Conservation (phyloP, 1,140 invertebrate species). For the Latrodectus geometricus region DNA sequence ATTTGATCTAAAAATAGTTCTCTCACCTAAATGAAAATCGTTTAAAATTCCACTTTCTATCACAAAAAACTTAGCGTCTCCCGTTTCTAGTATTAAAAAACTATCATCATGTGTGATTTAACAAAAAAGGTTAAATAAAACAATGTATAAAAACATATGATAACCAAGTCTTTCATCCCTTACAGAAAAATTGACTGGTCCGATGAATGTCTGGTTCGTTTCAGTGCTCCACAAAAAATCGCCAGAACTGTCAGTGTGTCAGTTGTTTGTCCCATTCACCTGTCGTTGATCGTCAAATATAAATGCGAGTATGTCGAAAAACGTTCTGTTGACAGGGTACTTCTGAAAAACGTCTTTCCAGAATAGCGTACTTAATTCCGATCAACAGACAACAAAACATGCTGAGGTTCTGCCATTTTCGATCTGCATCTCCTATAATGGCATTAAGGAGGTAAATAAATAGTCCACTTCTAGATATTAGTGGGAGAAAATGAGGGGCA, state of each 20-base stretch:
- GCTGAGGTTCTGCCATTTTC: background rate
- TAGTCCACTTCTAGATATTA: background rate
- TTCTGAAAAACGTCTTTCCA: background rate
- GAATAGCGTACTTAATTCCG: background rate
- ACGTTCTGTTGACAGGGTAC: background rate
- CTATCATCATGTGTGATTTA: no score
- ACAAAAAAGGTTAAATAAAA: background rate
- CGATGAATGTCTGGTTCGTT: background rate
- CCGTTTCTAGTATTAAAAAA: no score
- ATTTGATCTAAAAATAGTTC: no score
- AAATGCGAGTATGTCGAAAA: background rate
- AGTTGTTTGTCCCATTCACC: background rate
- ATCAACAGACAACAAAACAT: background rate
- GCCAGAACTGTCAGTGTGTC: background rate
- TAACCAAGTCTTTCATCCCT: background rate
- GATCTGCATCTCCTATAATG: background rate
- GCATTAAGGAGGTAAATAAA: background rate
- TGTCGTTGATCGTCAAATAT: background rate
- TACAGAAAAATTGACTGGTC: background rate
- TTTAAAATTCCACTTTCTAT: no score
- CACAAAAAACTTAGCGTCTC: no score
- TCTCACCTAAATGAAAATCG: no score
- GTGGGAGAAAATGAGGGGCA: background rate
- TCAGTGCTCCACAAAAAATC: background rate
- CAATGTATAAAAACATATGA: background rate